Base-by-base conservation (phyloP, 2,888 invertebrate species). In the Fabriciana adippe region DNA sequence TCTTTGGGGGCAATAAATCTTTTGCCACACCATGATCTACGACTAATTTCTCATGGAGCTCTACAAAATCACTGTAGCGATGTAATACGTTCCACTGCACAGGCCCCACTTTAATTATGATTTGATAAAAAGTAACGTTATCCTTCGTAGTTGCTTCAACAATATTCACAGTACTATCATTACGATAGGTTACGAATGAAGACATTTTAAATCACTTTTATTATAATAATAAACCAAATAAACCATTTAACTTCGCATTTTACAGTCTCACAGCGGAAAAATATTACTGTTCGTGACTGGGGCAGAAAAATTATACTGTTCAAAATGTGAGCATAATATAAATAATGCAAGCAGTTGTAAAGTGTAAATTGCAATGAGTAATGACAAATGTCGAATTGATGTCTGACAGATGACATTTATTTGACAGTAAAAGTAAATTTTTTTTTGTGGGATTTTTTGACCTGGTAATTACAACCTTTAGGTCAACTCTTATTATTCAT, bases 1-100 rank as follows among this genome's bases (percentile, higher is more conserved):
- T 98, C 87, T 99, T 99, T 0, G 98, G 98, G 14, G 99, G 99
- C 16, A 99, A 89, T 69, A 97, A 93, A 78, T 97, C 97, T 82
- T 96, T 97, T 8, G 96, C 95, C 4, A 77, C 70, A 26, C 77
- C 76, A 69, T 74, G 71, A 62, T 77, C 75, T 18, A 41, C 66
- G 6, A 77, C 95, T n/a, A 98, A 92, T 81, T 95, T 95, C 64
- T 97, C 96, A 85, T 99, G 97, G 15, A 99, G 93, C 66, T 97
- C 96, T 73, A 95, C 95, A 88, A 99, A 99, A 79, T 98, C 97
- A 82, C 95, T 97, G 91, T 98, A 99, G 74, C 99, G 94, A 86
- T 96, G 96, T 77, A 94, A 94, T 11, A 98, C 96, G 73, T 93
- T 94, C 99, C 99, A 99, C 70, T 94, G 93, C 69, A 96, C 93